Base-by-base conservation (phyloP, 2,113 vertebrate genomes). In the Eolophus roseicapilla region DNA sequence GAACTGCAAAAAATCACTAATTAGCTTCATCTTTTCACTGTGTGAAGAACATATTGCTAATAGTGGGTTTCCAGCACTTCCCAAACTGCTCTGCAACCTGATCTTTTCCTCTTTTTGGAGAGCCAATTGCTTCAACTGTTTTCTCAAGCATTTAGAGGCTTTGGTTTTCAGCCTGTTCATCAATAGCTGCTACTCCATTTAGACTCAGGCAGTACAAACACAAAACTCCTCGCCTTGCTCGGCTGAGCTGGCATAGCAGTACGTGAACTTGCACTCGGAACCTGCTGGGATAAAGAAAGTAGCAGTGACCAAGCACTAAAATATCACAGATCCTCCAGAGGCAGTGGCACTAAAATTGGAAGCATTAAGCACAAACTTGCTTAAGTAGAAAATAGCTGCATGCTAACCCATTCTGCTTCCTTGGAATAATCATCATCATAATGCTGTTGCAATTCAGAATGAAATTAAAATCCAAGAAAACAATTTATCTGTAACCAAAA, bases 381-480 rank as follows among this genome's bases (percentile, higher is more conserved):
- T 70, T 77, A 88, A 82, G 83, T 83, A 62, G 65, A 43, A 83
- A 94, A 68, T 55, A 78, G 33, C 63, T 77, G 50, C 52, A 64
- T 35, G 19, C 39, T 83, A 92, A 77, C 85, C 37, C 43, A 4
- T 91, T 59, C 79, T 85, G 1, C 37, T 93, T 88, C 35, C 50
- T 60, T 43, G 55, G 28, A 86, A 49, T 47, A 91, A 15, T n/a
- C 20, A 59, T 24, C 23, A 75, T 70, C 76, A 46, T 76, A 73
- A 67, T 65, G 29, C 37, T 75, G 17, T 63, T 86, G 29, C 60
- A 74, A 67, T 67, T 93, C 53, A 75, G 63, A 90, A 69, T 21
- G 23, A 90, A 95, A 82, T 92, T 44, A 90, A 93, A 93, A 79
- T 87, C 13, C 78, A 94, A 93, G 81, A 91, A 91, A 73, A 86